Evolutionary conservation across 2,888 invertebrate species (phyloP), one percentile per base, ranked within the genome.

Genomic region (Drosophila tripunctata): DNA sequence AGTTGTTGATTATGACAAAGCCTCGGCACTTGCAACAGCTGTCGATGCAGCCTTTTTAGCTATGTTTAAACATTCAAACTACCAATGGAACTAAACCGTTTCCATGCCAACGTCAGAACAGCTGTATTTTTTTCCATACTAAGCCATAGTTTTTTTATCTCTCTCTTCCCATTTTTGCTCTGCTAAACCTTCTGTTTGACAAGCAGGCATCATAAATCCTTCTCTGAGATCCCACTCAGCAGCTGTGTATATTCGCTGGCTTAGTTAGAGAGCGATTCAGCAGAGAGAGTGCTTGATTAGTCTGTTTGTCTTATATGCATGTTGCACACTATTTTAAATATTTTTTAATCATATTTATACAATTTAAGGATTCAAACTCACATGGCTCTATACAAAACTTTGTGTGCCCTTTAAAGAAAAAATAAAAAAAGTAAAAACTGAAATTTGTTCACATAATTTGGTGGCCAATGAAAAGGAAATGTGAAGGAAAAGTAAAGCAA

Each of bases 21-120:
- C 50, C 44, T 54, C 33, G 50, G 63, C 45, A 40, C 54, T 58
- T 41, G 44, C 58, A 65, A 44, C 71, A 70, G 58, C 60, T 64
- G 70, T 55, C 47, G 35, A 14, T 67, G 62, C 45, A 44, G 27
- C 14, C 36, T 52, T n/a, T 51, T 33, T 35, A 66, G 22, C 64
- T 22, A 24, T 30, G 31, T 36, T 35, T 5, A 33, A 31, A 21
- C 47, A 33, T 35, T 47, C 36, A 30, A 12, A 3, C 19, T 17
- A 10, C 17, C 43, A 12, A 7, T 21, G 27, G 19, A 33, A n/a
- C 24, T 27, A 40, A 55, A 41, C 47, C 22, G 22, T 38, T 55
- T 47, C 24, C 14, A 31, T 67, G 54, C 43, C 33, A 57, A 19
- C 22, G 3, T 30, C 44, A 27, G 8, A 44, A 8, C 51, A 68